Conservation (phyloP, 1,140 invertebrate species). For the Aphis gossypii region DNA sequence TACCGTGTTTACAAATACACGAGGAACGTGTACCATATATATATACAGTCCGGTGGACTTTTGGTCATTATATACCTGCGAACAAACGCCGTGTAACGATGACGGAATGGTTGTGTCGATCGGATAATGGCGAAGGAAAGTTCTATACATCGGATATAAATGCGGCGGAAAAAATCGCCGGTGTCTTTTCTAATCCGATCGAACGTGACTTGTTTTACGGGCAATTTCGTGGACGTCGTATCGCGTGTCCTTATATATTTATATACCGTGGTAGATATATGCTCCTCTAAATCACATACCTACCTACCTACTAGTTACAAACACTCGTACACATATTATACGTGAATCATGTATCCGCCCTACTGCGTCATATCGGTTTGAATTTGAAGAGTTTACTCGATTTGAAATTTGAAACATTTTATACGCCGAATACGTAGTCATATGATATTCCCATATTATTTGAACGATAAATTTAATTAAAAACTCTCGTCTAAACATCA, state of each 20-base stretch:
- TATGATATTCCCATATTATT: too few relatives aligned
- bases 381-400: too few relatives aligned
- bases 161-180: constrained; percentile 47
- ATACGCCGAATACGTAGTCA: too few relatives aligned
- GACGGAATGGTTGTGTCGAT: neutral
- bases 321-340: too few relatives aligned
- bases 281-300: too few relatives aligned
- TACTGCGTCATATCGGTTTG: too few relatives aligned
- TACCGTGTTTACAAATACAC: constrained; percentile 54
- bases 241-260: neutral
- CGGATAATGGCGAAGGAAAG: neutral
- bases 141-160: neutral
- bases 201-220: constrained; percentile 51
- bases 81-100: constrained; percentile 11
- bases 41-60: neutral
- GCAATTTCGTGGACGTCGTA: neutral
- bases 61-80: neutral
- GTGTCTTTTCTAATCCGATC: constrained; percentile 40
- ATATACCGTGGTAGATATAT: neutral
- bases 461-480: too few relatives aligned
- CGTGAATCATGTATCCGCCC: too few relatives aligned
- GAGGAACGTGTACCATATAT: neutral
- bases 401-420: too few relatives aligned
- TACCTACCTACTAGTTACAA: too few relatives aligned
- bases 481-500: too few relatives aligned